Base-by-base conservation (phyloP, 2,888 invertebrate species). In the Epinotia demarniana region DNA sequence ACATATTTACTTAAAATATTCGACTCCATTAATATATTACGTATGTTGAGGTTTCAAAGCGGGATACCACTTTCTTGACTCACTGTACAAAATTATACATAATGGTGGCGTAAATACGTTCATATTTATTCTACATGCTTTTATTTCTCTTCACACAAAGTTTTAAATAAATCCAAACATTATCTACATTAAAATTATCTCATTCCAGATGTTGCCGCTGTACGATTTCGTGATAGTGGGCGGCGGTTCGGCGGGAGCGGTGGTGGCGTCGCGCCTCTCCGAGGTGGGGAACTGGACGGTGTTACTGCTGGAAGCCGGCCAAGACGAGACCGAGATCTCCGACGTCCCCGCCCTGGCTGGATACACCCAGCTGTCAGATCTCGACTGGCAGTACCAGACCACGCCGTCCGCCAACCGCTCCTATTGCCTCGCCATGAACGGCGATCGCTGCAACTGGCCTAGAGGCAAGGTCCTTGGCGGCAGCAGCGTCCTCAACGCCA, bases 331-430 rank as follows among this genome's bases (percentile, higher is more conserved):
- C 79, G 98, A 98, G 90, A 96, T 98, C 77, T 97, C 97, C 5
- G 98, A 98, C 90, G 96, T 98, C 73, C 98, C 98, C 2, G 96
- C 97, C 0, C 89, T 98, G 77, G 97, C 97, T 27, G 97, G 97
- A 16, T 98, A 98, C 88, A 95, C 96, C 33, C 98, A 98, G 86
- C 95, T 98, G 77, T 96, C 97, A 27, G 97, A 98, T 49, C 95
- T 98, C 88, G 98, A 98, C 91, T 98, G 98, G 98, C 97, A 98
- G 92, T 98, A 97, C 90, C 97, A 98, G 90, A 98, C 98, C 3
- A 96, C 97, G 5, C 97, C 97, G 0, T 96, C 96, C 0, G 93
- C 95, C 53, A 96, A 96, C 80, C 96, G 96, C 64, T 95, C 96
- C n/a, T 98, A 97, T 89, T 98, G 98, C 84, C 95, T 97, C 78